Conservation (phyloP, 2,888 invertebrate genomes). For the Escarpia spicata region DNA sequence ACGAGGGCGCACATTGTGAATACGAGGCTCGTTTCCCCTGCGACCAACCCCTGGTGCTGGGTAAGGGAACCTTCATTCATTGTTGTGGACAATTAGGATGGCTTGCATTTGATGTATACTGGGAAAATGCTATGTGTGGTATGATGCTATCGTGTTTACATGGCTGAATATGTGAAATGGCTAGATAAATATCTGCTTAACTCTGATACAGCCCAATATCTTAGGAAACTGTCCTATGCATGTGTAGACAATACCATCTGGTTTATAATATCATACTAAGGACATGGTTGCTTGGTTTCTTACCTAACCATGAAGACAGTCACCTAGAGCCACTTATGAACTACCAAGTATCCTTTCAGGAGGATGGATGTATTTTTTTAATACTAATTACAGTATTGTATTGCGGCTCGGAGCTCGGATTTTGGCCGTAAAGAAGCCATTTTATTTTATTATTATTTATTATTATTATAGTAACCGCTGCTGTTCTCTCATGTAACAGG, state of each 20-base stretch:
- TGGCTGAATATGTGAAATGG: background rate
- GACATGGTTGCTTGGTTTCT: too few relatives aligned
- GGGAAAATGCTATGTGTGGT: background rate
- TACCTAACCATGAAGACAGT: too few relatives aligned
- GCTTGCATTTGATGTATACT: background rate
- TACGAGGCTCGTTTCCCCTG: conserved; percentile 51
- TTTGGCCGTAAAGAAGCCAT: too few relatives aligned
- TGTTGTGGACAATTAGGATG: background rate
- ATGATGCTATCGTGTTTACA: background rate
- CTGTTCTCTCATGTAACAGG: conserved; percentile 40
- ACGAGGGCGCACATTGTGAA: conserved; percentile 56
- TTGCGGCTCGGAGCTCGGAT: too few relatives aligned
- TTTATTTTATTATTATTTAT: background rate
- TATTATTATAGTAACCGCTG: background rate
- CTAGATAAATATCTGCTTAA: background rate
- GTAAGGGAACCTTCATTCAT: conserved; percentile 9
- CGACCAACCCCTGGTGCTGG: conserved; percentile 47
- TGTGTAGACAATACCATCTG: too few relatives aligned
- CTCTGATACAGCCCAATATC: background rate
- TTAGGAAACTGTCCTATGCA: too few relatives aligned
- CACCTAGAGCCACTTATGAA: too few relatives aligned
- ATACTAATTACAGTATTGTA: too few relatives aligned
- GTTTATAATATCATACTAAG: too few relatives aligned
- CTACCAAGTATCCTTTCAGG: too few relatives aligned
- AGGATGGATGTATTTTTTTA: too few relatives aligned